phyloP scores from a whole-genome alignment of 35 echinoderm and acorn worm genomes.

The Acanthaster planci region DNA sequence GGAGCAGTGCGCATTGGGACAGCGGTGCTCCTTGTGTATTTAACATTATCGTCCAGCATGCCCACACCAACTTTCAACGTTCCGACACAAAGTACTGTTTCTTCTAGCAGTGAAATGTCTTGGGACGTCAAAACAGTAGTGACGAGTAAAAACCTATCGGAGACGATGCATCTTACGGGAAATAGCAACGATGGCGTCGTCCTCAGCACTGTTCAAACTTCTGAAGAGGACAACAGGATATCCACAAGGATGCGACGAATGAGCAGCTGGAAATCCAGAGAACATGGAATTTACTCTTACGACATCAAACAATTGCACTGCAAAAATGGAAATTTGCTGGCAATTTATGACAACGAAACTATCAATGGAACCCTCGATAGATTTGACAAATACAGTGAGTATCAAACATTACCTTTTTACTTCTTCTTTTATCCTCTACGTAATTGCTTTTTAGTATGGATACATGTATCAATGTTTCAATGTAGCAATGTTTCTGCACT shows the following conservation, averaged over 20 bases:
- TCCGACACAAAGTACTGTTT: slow-evolving; percentile 6
- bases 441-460: no score
- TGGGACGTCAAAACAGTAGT: not conserved
- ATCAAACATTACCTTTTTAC: not conserved
- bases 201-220: slow-evolving; percentile 16
- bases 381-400: slow-evolving; percentile 29
- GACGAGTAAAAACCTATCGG: not conserved
- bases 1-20: slow-evolving; percentile 4
- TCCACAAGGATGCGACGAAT: slow-evolving; percentile 13
- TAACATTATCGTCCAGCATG: slow-evolving; percentile 8
- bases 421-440: no score
- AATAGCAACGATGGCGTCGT: not conserved
- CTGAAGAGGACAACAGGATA: slow-evolving; percentile 20
- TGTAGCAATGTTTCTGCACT: no score
- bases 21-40: slow-evolving; percentile 4
- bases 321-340: slow-evolving; percentile 40
- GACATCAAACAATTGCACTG: slow-evolving; percentile 32
- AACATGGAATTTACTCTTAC: not conserved
- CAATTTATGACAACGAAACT: slow-evolving; percentile 38
- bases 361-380: slow-evolving; percentile 31
- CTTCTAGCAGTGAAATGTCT: not conserved
- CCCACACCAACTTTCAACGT: not conserved
- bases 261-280: not conserved
- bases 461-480: no score
- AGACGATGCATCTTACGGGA: not conserved